Percentiles rank a stretch among this genome's conserved stretches.
phyloP scores from a whole-genome alignment of 2,888 invertebrate genomes.

The Drosophila vallismaia region DNA sequence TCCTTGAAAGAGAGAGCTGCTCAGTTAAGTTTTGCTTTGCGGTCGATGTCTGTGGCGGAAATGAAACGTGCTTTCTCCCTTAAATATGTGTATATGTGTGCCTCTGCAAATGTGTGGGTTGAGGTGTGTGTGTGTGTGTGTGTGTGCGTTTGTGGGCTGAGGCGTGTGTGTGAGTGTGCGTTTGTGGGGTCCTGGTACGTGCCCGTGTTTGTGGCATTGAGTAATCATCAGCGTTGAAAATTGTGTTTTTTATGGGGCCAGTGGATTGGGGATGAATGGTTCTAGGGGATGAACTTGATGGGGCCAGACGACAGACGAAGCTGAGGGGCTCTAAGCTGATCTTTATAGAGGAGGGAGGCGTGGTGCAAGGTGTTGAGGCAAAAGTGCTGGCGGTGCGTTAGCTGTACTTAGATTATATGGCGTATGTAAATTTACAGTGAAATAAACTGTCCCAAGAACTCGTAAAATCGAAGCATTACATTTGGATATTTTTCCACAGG shows the following conservation, averaged over 20 bases:
- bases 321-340: not conserved
- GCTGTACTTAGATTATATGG: constrained; percentile 50
- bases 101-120: constrained; percentile 13
- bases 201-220: constrained; percentile 75
- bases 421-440: constrained; percentile 33
- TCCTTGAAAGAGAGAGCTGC: constrained; percentile 24
- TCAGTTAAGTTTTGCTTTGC: constrained; percentile 39
- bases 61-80: constrained; percentile 64
- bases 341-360: not conserved
- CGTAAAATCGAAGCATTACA: not conserved
- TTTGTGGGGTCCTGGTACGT: constrained; percentile 27
- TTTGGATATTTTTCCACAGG: not conserved
- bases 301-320: not conserved
- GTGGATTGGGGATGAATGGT: constrained; percentile 41
- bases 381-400: constrained; percentile 66
- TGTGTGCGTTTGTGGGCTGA: constrained; percentile 13
- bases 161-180: not conserved
- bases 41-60: constrained; percentile 69
- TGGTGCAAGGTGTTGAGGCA: constrained; percentile 29
- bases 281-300: constrained; percentile 27
- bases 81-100: constrained; percentile 28
- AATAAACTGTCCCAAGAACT: not conserved
- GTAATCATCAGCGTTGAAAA: constrained; percentile 79
- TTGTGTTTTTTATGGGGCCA: constrained; percentile 74
- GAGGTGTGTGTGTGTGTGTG: constrained; percentile 4